Percentiles rank a stretch among this genome's conserved stretches.
Conservation (phyloP, 1,140 invertebrate species). For the Tetraneura akinire region DNA sequence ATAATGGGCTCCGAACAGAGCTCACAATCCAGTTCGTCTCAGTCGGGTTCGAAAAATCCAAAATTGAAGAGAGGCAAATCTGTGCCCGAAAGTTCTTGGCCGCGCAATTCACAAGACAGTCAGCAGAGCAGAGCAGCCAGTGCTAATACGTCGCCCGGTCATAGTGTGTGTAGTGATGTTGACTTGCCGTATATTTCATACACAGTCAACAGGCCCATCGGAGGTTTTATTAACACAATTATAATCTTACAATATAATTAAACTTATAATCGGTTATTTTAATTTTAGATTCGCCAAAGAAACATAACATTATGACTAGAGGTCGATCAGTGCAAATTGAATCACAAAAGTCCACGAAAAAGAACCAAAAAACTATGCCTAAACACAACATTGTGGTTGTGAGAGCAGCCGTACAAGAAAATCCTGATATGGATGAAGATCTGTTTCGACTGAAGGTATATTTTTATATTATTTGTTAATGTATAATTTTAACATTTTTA, state of each 20-base stretch:
- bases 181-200: conserved; percentile 94
- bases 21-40: conserved; percentile 41
- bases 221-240: conserved; percentile 61
- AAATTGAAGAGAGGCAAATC: conserved; percentile 52
- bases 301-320: conserved; percentile 5
- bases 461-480: no score
- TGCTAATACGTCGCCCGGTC: conserved; percentile 70
- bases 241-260: neutral
- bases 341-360: neutral
- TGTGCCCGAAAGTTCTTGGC: conserved; percentile 53
- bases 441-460: conserved; percentile 7
- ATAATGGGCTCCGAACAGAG: conserved; percentile 56
- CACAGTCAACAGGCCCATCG: conserved; percentile 88
- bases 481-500: no score
- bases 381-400: conserved; percentile 51
- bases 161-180: conserved; percentile 83
- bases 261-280: neutral
- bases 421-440: conserved; percentile 22
- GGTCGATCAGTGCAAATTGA: conserved; percentile 7
- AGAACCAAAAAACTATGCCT: neutral
- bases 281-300: conserved; percentile 47
- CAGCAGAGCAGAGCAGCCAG: conserved; percentile 60
- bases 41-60: conserved; percentile 23
- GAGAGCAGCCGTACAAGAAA: conserved; percentile 27
- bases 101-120: conserved; percentile 53